phyloP scores from a whole-genome alignment of 2,888 invertebrate genomes.

The Malthinus seriepunctatus region DNA sequence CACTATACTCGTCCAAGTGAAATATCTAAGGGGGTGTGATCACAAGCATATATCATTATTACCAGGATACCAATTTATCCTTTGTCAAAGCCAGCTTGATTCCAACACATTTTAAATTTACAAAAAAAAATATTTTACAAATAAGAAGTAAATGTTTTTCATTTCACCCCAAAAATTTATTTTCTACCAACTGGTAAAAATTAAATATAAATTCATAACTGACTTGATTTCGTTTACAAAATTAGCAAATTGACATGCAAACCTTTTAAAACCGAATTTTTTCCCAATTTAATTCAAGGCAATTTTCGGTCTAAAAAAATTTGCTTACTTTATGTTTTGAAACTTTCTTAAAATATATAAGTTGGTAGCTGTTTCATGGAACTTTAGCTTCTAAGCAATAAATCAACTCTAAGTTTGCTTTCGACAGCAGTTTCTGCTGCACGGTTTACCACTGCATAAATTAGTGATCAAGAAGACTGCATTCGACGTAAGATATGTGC shows the following conservation, averaged over 20 bases:
- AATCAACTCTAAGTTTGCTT: slow-evolving; percentile 32
- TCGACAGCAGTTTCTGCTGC: slow-evolving; percentile 33
- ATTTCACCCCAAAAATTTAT: too few relatives aligned
- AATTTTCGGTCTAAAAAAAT: slow-evolving; percentile 16
- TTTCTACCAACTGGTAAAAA: too few relatives aligned
- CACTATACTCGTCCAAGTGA: slow-evolving; percentile 26
- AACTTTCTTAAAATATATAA: slow-evolving; percentile 30
- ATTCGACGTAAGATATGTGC: slow-evolving; percentile 32
- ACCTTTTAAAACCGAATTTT: slow-evolving; percentile 5
- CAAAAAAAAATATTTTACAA: slow-evolving; percentile 11
- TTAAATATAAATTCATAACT: slow-evolving; percentile 39
- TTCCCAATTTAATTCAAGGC: neutral
- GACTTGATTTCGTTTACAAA: slow-evolving; percentile 29
- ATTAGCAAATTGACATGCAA: slow-evolving; percentile 24
- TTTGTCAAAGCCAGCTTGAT: slow-evolving; percentile 33
- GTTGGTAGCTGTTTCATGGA: slow-evolving; percentile 30
- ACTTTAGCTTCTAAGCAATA: slow-evolving; percentile 30
- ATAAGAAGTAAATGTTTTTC: slow-evolving; percentile 23
- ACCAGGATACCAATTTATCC: slow-evolving; percentile 38
- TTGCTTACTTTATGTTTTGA: slow-evolving; percentile 20
- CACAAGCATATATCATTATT: slow-evolving; percentile 40
- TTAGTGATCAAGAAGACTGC: slow-evolving; percentile 31
- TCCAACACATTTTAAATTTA: slow-evolving; percentile 23
- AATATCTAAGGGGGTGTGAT: slow-evolving; percentile 37
- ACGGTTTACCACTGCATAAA: slow-evolving; percentile 32